Conservation (phyloP, 2,888 invertebrate species). For the Sialis lutaria region DNA sequence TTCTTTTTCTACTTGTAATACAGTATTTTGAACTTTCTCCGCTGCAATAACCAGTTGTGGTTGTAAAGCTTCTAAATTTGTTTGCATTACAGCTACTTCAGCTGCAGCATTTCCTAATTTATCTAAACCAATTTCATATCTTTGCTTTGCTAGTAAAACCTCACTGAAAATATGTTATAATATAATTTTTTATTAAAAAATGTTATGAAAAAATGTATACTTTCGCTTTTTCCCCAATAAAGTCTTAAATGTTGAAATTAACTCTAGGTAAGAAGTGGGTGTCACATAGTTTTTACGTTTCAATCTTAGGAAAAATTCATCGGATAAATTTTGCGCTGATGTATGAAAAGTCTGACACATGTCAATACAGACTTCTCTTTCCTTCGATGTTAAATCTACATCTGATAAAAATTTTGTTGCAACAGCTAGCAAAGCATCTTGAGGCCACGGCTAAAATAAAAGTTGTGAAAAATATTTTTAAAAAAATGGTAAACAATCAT, state of each 20-base stretch:
- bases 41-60: constrained; percentile 76
- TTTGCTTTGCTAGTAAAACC: constrained; percentile 44
- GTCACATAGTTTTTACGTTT: constrained; percentile 77
- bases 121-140: constrained; percentile 75
- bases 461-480: neutral
- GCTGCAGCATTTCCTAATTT: constrained; percentile 70
- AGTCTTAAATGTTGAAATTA: constrained; percentile 78
- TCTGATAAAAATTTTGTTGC: constrained; percentile 67
- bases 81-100: constrained; percentile 66
- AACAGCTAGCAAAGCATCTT: constrained; percentile 79
- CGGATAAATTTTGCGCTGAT: constrained; percentile 55
- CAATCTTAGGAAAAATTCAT: constrained; percentile 43
- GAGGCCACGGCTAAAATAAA: constrained; percentile 64
- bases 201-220: constrained; percentile 26
- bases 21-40: constrained; percentile 71
- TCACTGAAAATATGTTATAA: constrained; percentile 29
- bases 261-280: constrained; percentile 81
- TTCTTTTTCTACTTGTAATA: constrained; percentile 74
- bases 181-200: neutral
- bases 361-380: constrained; percentile 61
- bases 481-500: too few species aligned
- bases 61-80: constrained; percentile 65
- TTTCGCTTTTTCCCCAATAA: constrained; percentile 58
- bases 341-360: constrained; percentile 84
- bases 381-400: constrained; percentile 57